Conservation (phyloP, 1,140 invertebrate species). For the Leguminivora glycinivorella region DNA sequence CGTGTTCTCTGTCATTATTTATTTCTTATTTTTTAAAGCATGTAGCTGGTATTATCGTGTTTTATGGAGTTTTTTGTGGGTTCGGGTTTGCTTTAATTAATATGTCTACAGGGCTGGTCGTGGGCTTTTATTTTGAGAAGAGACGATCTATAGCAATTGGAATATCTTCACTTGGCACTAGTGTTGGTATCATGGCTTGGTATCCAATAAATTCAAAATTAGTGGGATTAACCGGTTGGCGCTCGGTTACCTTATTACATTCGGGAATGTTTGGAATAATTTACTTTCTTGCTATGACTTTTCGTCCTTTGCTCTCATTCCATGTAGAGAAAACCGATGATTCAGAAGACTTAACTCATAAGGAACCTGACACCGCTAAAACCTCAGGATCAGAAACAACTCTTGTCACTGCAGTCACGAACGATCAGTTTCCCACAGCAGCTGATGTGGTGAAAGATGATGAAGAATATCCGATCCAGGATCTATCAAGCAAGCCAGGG, state of each 20-base stretch:
- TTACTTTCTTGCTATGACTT: conserved; percentile 64
- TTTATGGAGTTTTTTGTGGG: conserved; percentile 80
- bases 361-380: conserved; percentile 45
- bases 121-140: conserved; percentile 91
- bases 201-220: conserved; percentile 84
- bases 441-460: conserved; percentile 57
- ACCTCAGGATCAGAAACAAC: conserved; percentile 58
- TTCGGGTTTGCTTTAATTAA: conserved; percentile 88
- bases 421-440: conserved; percentile 66
- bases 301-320: conserved; percentile 59
- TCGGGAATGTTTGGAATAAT: conserved; percentile 76
- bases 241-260: conserved; percentile 84
- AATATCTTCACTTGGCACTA: conserved; percentile 89
- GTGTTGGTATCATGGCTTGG: conserved; percentile 86
- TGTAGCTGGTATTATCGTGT: conserved; percentile 51
- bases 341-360: conserved; percentile 52
- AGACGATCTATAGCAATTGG: conserved; percentile 88
- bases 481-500: conserved; percentile 45
- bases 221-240: conserved; percentile 85
- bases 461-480: conserved; percentile 28
- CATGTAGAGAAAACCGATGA: conserved; percentile 57
- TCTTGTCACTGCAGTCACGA: conserved; percentile 63
- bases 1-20: conserved; percentile 59
- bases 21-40: conserved; percentile 60
- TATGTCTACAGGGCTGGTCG: conserved; percentile 84